A percentile compares a stretch with the other conserved stretches of the same genome.
phyloP scores from a whole-genome alignment of 1,140 invertebrate genomes.

The Bicyclus anynana region DNA sequence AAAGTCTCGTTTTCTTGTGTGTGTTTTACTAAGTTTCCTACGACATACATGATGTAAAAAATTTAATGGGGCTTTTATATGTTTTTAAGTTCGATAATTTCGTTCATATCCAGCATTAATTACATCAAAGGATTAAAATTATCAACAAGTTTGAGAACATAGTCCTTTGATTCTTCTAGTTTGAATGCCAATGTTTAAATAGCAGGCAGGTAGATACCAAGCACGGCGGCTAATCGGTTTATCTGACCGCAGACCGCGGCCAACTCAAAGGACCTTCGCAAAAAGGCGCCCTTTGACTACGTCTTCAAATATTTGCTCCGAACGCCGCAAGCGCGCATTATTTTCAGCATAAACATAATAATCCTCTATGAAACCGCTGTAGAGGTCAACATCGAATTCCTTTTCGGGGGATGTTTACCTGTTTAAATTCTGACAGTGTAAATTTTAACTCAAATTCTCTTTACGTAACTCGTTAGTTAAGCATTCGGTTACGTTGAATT shows the following conservation, averaged over 20 bases:
- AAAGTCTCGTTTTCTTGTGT: too few species aligned
- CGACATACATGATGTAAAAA: too few species aligned
- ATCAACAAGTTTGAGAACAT: not conserved
- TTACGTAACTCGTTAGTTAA: constrained; percentile 20
- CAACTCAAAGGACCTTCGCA: constrained; percentile 61
- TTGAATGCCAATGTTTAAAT: not conserved
- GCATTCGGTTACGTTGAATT: constrained; percentile 18
- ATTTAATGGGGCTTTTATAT: too few species aligned
- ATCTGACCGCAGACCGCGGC: constrained; percentile 61
- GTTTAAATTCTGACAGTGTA: constrained; percentile 20
- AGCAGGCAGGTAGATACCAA: not conserved
- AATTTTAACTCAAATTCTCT: constrained; percentile 23
- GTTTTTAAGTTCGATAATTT: too few species aligned
- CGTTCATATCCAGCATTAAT: too few species aligned
- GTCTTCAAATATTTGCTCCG: constrained; percentile 70
- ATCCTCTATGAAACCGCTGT: constrained; percentile 48
- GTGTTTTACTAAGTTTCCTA: too few species aligned
- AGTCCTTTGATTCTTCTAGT: not conserved
- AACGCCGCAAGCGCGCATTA: constrained; percentile 66
- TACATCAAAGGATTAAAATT: too few species aligned
- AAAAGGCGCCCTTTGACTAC: constrained; percentile 69
- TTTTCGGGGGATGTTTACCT: constrained; percentile 25
- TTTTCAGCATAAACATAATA: constrained; percentile 72
- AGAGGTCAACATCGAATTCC: constrained; percentile 29
- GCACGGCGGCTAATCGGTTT: constrained; percentile 59